phyloP scores from a whole-genome alignment of 2,797 vertebrate genomes.

The Typhlichthys subterraneus region DNA sequence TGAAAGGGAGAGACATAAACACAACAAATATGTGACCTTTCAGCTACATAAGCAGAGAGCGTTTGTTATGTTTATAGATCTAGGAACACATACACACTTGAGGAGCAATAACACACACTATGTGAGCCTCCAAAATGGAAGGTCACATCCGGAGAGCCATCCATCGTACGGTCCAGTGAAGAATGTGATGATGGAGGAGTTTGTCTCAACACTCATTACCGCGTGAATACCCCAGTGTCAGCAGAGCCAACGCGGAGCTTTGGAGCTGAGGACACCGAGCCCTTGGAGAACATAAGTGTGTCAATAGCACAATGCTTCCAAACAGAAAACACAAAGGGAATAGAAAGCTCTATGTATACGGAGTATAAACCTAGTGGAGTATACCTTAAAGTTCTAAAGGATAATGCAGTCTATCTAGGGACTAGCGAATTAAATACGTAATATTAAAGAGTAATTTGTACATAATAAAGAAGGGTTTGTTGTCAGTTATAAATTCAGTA shows the following conservation, averaged over 20 bases:
- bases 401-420: too few relatives aligned
- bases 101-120: slow-evolving; percentile 18
- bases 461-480: not conserved
- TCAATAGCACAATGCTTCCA: slow-evolving; percentile 60
- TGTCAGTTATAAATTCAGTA: not conserved
- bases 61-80: not conserved
- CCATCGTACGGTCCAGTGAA: slow-evolving; percentile 50
- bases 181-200: slow-evolving; percentile 69
- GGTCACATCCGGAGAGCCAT: slow-evolving; percentile 46
- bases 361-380: not conserved
- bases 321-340: slow-evolving; percentile 43
- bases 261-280: slow-evolving; percentile 59
- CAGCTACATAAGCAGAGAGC: too few relatives aligned
- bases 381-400: not conserved
- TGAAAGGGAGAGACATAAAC: slow-evolving; percentile 1
- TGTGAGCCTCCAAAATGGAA: slow-evolving; percentile 23
- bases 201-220: slow-evolving; percentile 62
- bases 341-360: not conserved
- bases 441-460: not conserved
- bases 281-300: slow-evolving; percentile 51
- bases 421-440: not conserved
- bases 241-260: slow-evolving; percentile 57
- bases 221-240: slow-evolving; percentile 64
- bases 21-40: slow-evolving; percentile 14
- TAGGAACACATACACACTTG: not conserved